Conservation (phyloP, 2,113 vertebrate species). For the Lepisosteus osseus region DNA sequence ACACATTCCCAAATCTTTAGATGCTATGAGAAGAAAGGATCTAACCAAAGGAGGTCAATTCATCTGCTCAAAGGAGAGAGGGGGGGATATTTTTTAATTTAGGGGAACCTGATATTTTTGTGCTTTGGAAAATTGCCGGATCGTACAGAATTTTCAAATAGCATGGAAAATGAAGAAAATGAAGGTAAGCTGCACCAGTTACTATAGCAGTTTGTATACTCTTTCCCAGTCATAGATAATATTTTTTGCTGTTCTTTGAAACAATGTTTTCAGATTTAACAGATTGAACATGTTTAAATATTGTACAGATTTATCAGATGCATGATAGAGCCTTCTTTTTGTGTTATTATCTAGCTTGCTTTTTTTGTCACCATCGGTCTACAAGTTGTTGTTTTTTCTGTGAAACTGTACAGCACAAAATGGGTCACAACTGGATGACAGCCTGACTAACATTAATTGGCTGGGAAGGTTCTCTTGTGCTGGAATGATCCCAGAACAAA, state of each 20-base stretch:
- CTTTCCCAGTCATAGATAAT: neutral
- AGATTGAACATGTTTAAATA: neutral
- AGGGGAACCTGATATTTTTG: neutral
- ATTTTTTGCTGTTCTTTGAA: neutral
- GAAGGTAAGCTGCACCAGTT: neutral
- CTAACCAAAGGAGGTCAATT: no score
- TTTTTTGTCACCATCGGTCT: no score
- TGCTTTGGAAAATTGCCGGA: neutral
- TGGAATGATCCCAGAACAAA: neutral
- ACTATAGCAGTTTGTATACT: neutral
- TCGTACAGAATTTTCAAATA: neutral
- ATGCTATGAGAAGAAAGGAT: no score
- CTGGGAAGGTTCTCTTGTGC: neutral
- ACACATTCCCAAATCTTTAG: no score
- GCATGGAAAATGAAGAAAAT: constrained; percentile 5
- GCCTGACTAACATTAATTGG: constrained; percentile 4
- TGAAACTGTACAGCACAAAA: neutral
- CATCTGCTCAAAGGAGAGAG: no score
- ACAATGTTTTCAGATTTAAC: neutral
- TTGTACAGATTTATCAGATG: no score
- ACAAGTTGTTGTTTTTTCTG: no score
- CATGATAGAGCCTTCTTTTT: no score
- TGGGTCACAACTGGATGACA: constrained; percentile 9
- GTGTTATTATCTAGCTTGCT: no score
- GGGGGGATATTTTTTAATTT: no score